These are phyloP conservation scores for Druon quercuslanigerum DNA, from an alignment of 1,140 invertebrate genomes.

Conservation along the genomic window DNA sequence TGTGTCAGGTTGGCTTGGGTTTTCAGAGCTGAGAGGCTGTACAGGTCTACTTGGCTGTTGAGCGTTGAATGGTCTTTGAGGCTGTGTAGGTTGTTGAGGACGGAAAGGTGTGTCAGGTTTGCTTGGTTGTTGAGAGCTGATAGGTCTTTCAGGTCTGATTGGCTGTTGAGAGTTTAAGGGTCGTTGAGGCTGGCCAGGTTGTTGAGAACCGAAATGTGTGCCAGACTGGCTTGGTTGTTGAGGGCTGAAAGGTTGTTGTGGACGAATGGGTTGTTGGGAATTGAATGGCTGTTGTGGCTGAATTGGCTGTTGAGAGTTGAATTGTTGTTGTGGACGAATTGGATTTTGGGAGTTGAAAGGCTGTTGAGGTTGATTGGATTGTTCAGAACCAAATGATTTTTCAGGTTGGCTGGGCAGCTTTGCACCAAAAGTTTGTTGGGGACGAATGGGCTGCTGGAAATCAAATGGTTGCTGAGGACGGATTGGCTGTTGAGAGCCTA, in stretches of 20 bases:
- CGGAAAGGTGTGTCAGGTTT: not conserved
- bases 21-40: not conserved
- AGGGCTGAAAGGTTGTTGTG: not conserved
- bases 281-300: not conserved
- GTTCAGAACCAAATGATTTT: not conserved
- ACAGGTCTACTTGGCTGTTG: not conserved
- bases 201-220: not conserved
- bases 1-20: too few species aligned
- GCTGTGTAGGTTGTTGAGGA: slow-evolving; percentile 15
- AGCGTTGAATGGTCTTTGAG: not conserved
- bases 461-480: slow-evolving; percentile 29
- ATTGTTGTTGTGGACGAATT: not conserved
- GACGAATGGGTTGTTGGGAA: not conserved
- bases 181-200: not conserved
- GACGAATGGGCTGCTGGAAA: not conserved
- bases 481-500: slow-evolving; percentile 32
- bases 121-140: not conserved
- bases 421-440: not conserved
- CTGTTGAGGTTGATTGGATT: slow-evolving; percentile 24
- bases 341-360: not conserved
- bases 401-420: slow-evolving; percentile 25
- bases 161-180: not conserved
- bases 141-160: not conserved
- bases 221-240: not conserved
- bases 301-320: not conserved